Percentiles rank a stretch among this genome's conserved stretches.
These are phyloP conservation scores for Pelecanus crispus DNA, from an alignment of 2,113 vertebrate species.

Conservation along the genomic window DNA sequence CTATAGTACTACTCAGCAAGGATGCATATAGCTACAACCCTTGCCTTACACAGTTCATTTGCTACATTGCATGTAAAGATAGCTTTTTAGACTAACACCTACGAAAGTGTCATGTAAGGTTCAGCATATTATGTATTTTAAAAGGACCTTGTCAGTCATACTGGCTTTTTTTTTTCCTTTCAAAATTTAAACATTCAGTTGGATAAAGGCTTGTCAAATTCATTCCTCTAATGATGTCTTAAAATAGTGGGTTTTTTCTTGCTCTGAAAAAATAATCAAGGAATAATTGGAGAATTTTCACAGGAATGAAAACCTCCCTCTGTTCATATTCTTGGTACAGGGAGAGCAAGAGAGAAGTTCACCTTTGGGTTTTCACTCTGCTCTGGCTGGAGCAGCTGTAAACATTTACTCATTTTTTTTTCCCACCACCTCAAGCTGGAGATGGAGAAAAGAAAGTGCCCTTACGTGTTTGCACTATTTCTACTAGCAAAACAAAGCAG, in stretches of 20 bases:
- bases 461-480: background rate
- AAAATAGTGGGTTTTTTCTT: background rate
- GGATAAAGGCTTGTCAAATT: slow-evolving; percentile 16
- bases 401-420: background rate
- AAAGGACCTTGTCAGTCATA: slow-evolving; percentile 38
- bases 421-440: background rate
- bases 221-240: background rate
- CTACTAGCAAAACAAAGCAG: background rate
- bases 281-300: background rate
- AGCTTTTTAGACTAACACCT: slow-evolving; percentile 16
- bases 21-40: background rate
- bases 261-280: background rate
- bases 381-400: background rate
- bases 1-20: background rate
- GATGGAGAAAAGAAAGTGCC: background rate
- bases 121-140: background rate
- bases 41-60: background rate
- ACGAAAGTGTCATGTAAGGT: background rate
- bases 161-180: background rate
- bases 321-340: background rate
- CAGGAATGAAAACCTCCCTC: background rate
- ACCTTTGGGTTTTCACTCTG: background rate
- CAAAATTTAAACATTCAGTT: background rate
- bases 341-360: background rate
- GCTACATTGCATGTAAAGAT: background rate